Percentiles rank a stretch among this genome's conserved stretches.
phyloP scores from a whole-genome alignment of 2,113 vertebrate genomes.

The Danio rerio region GRCz12tu NC_133176.1:44961001-44961500 shows the following conservation, averaged over 20 bases:
- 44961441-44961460: too few species aligned
- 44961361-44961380: too few species aligned
- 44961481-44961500: too few species aligned
- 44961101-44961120: neutral
- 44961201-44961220: neutral
- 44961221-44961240: neutral
- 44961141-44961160: constrained; percentile 9
- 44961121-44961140: neutral
- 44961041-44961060: constrained; percentile 6
- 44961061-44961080: constrained; percentile 35
- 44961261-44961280: neutral
- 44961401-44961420: too few species aligned
- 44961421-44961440: too few species aligned
- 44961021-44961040: neutral
- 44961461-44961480: too few species aligned
- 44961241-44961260: neutral
- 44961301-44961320: too few species aligned
- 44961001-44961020: neutral
- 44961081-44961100: constrained; percentile 36
- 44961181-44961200: neutral
- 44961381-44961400: too few species aligned
- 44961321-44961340: too few species aligned
- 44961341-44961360: too few species aligned
- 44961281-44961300: too few species aligned
- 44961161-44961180: neutral